Percentiles rank a stretch among this genome's conserved stretches.
These are phyloP conservation scores for Pipistrellus kuhlii DNA, from an alignment of 2,797 vertebrate species.

Conservation along the genomic window DNA sequence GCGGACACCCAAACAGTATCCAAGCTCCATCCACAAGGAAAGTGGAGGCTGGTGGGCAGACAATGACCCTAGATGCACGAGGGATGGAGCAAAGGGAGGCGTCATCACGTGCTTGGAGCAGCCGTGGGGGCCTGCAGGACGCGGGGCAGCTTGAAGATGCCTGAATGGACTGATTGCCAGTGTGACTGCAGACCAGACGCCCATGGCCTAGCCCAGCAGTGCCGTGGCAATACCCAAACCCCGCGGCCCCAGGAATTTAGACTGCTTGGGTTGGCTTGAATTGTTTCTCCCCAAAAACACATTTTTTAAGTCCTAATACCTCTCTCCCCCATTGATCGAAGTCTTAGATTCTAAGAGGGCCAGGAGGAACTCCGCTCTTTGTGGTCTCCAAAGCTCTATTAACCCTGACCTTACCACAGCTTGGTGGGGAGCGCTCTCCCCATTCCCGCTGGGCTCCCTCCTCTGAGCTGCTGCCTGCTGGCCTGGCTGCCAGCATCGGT, in stretches of 20 bases:
- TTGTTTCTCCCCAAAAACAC: neutral
- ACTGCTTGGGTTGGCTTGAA: neutral
- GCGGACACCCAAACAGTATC: too few species aligned
- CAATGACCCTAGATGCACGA: neutral
- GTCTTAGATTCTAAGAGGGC: neutral
- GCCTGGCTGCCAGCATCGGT: neutral
- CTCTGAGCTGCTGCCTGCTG: neutral
- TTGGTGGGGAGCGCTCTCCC: too few species aligned
- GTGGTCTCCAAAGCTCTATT: neutral
- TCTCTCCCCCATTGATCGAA: neutral
- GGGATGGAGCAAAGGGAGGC: neutral
- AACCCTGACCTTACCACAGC: neutral
- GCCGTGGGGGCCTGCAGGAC: neutral
- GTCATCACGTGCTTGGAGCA: neutral
- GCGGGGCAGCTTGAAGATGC: neutral
- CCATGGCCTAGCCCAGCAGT: neutral
- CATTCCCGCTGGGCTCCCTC: fast-evolving
- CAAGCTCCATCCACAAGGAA: neutral
- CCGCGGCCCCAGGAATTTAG: neutral
- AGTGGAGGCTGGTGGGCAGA: neutral
- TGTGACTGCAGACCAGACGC: neutral
- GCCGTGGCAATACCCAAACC: neutral
- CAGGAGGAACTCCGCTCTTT: neutral
- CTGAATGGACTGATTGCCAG: too few species aligned
- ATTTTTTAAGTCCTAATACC: neutral